These are phyloP conservation scores for Phlogophora meticulosa DNA, from an alignment of 2,888 invertebrate species.

Conservation along the genomic window DNA sequence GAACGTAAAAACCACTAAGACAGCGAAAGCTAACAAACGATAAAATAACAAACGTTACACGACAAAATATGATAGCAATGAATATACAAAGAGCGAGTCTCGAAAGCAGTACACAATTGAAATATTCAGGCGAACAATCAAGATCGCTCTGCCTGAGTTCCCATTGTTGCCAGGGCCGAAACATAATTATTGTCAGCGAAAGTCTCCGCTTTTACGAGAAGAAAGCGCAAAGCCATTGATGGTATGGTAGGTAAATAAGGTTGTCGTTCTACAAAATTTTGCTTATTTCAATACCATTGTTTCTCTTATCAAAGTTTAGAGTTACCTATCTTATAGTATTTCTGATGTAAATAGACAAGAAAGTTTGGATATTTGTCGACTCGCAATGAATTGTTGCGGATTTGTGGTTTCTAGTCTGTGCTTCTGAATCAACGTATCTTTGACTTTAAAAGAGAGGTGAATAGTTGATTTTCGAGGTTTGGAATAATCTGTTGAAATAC, in stretches of 20 bases:
- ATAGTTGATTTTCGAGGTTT: constrained; percentile 9
- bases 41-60: constrained; percentile 69
- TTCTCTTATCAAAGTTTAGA: constrained; percentile 65
- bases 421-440: constrained; percentile 32
- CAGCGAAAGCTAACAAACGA: constrained; percentile 66
- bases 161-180: constrained; percentile 76
- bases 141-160: constrained; percentile 76
- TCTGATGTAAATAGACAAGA: constrained; percentile 63
- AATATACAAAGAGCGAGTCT: constrained; percentile 69
- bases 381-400: constrained; percentile 64
- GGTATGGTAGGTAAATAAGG: constrained; percentile 78
- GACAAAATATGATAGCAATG: constrained; percentile 71
- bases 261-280: constrained; percentile 72
- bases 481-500: constrained; percentile 12
- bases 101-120: constrained; percentile 78
- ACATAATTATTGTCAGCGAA: constrained; percentile 83
- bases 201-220: constrained; percentile 78
- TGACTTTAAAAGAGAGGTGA: constrained; percentile 26
- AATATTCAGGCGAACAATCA: constrained; percentile 79
- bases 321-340: constrained; percentile 62
- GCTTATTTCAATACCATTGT: constrained; percentile 69
- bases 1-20: constrained; percentile 58
- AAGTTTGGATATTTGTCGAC: constrained; percentile 61
- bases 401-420: constrained; percentile 49
- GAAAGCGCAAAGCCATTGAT: constrained; percentile 81